Evolutionary conservation across 2,888 invertebrate species (phyloP).

Genomic region (Harmothoe impar): DNA sequence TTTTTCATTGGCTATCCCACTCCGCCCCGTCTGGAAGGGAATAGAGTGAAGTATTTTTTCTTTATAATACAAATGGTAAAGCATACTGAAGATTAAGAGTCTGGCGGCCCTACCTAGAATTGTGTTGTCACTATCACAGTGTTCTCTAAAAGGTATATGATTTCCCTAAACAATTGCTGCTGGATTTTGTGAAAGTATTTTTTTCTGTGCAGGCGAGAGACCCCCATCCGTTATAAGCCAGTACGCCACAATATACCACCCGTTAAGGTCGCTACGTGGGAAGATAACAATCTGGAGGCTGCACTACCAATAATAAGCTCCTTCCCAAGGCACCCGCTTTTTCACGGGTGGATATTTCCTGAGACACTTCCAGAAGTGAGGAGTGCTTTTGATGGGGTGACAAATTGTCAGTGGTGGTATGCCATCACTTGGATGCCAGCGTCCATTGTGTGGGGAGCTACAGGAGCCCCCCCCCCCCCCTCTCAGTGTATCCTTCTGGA

Average conservation of each 20-base stretch:
- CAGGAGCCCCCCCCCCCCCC: no score
- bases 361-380: slow-evolving; percentile 19
- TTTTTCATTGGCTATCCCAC: background rate
- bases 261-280: background rate
- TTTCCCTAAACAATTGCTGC: no score
- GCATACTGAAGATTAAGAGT: no score
- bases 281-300: background rate
- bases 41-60: no score
- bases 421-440: background rate
- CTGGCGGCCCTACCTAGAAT: no score
- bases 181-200: no score
- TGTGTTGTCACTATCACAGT: no score
- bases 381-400: slow-evolving; percentile 1
- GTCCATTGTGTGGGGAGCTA: background rate
- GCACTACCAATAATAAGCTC: background rate
- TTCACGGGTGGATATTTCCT: background rate
- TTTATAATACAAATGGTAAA: no score
- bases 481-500: background rate
- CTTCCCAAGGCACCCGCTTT: background rate
- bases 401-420: background rate
- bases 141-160: no score
- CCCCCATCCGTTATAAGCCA: no score
- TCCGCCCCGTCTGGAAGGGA: background rate
- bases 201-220: no score
- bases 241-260: no score